phyloP scores from a whole-genome alignment of 2,797 vertebrate genomes.

The Tamandua tetradactyla region DNA sequence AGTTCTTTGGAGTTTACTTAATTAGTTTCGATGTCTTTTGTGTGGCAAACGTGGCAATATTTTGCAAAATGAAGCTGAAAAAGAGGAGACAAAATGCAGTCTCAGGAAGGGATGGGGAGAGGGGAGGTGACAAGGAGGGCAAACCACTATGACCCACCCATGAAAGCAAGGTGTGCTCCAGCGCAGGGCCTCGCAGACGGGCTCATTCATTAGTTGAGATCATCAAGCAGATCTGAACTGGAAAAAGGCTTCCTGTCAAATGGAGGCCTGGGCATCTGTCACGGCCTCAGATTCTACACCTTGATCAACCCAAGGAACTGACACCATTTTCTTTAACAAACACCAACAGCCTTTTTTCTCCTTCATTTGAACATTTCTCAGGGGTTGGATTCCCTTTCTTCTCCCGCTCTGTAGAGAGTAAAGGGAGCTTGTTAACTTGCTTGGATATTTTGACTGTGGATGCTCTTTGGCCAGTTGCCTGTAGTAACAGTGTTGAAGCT shows the following conservation, averaged over 20 bases:
- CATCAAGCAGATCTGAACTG: conserved; percentile 80
- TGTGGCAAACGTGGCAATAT: conserved; percentile 86
- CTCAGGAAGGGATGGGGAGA: not conserved
- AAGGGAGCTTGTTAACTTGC: conserved; percentile 98
- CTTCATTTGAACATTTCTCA: conserved; percentile 90
- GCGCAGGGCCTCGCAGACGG: conserved; percentile 79
- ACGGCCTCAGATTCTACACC: conserved; percentile 87
- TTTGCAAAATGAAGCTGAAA: conserved; percentile 82
- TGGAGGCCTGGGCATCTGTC: conserved; percentile 83
- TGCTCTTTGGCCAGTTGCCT: conserved; percentile 97
- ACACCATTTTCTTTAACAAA: conserved; percentile 93
- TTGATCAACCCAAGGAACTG: conserved; percentile 91
- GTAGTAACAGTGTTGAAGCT: conserved; percentile 97
- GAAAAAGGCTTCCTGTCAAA: conserved; percentile 83
- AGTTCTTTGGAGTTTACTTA: conserved; percentile 97
- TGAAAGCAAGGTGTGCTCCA: conserved; percentile 90
- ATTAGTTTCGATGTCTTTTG: conserved; percentile 98
- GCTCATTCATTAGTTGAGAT: conserved; percentile 91
- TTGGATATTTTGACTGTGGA: conserved; percentile 96
- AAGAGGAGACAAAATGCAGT: conserved; percentile 84
- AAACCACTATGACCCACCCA: conserved; percentile 82
- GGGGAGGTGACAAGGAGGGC: conserved; percentile 57
- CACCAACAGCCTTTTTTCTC: conserved; percentile 88
- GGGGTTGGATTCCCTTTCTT: conserved; percentile 93
- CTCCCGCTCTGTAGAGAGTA: conserved; percentile 90